These are phyloP conservation scores for Archips crataeganus DNA, from an alignment of 2,888 invertebrate species.

Conservation along the genomic window DNA sequence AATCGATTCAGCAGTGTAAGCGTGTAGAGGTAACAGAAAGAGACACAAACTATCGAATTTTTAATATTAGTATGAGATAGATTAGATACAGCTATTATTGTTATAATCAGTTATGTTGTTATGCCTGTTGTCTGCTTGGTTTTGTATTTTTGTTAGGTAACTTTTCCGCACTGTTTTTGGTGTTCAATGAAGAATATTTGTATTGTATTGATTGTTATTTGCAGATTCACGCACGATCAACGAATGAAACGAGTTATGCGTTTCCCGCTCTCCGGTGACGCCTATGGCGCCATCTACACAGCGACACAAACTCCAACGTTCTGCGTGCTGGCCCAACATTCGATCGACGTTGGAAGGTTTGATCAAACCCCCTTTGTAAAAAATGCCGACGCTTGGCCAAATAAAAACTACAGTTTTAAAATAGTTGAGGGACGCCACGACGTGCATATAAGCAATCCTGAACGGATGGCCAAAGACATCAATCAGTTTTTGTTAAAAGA, in stretches of 20 bases:
- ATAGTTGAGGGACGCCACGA: constrained; percentile 86
- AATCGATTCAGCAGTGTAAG: too few species aligned
- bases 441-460: constrained; percentile 85
- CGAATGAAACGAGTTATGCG: constrained; percentile 65
- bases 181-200: too few species aligned
- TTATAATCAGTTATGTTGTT: too few species aligned
- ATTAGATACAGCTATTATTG: too few species aligned
- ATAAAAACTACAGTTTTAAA: constrained; percentile 60
- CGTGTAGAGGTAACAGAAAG: too few species aligned
- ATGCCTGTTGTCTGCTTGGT: too few species aligned
- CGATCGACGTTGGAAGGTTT: constrained; percentile 54
- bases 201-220: constrained; percentile 16
- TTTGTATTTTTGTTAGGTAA: too few species aligned
- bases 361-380: constrained; percentile 55
- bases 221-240: constrained; percentile 69
- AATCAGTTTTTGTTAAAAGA: constrained; percentile 59
- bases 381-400: constrained; percentile 62
- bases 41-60: too few species aligned
- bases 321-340: constrained; percentile 56
- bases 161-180: too few species aligned
- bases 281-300: constrained; percentile 58
- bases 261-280: constrained; percentile 58
- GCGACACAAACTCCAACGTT: constrained; percentile 58
- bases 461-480: constrained; percentile 76
- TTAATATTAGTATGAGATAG: too few species aligned